Conservation (phyloP, 2,888 invertebrate genomes). For the Drosophila stalkeri region DNA sequence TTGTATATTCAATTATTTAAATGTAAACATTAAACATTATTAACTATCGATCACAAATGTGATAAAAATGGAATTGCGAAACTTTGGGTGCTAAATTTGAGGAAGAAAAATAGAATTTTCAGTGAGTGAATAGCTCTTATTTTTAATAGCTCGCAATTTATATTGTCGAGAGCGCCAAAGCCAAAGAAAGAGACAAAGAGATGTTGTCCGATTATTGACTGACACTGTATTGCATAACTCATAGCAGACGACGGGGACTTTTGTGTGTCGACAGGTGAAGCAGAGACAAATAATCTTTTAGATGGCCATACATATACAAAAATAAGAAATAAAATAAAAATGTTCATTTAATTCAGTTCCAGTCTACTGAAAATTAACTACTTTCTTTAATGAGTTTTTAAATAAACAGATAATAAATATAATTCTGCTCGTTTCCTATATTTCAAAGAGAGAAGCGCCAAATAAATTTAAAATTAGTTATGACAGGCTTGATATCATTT, state of each 20-base stretch:
- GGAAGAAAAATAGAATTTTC: background rate
- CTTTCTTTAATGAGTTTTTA: background rate
- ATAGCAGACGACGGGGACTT: constrained; percentile 3
- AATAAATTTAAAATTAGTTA: background rate
- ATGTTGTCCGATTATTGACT: constrained; percentile 19
- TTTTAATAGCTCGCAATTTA: constrained; percentile 4
- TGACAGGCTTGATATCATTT: background rate
- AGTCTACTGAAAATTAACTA: background rate
- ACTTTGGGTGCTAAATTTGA: background rate
- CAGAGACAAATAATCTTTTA: background rate
- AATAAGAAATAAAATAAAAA: background rate
- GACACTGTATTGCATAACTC: constrained; percentile 12
- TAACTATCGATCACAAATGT: constrained; percentile 2
- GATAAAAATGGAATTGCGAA: background rate
- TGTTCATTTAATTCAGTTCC: background rate
- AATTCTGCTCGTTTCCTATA: background rate
- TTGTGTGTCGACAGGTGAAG: constrained; percentile 3
- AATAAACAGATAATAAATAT: background rate
- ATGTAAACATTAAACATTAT: constrained; percentile 6
- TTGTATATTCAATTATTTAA: constrained; percentile 1
- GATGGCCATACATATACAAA: background rate
- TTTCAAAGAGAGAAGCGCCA: background rate
- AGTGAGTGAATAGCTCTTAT: background rate
- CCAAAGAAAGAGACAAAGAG: constrained; percentile 5
- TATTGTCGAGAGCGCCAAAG: constrained; percentile 6